Base-by-base conservation (phyloP, 92 coral and sea anemone species). In the Pocillopora meandrina region DNA sequence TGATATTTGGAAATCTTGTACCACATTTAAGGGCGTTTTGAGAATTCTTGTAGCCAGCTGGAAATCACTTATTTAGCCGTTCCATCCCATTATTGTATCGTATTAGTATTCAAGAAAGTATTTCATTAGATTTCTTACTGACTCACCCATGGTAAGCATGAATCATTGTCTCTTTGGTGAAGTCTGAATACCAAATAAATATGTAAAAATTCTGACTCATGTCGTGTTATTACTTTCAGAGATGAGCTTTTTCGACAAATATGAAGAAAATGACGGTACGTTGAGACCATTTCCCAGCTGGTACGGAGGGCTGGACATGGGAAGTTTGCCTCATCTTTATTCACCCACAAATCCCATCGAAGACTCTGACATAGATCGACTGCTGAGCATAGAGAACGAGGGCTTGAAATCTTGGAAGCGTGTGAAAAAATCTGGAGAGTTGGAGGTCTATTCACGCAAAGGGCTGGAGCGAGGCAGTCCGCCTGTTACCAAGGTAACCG, bases 381-480 rank as follows among this genome's bases (percentile, higher is more conserved):
- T 97, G 81, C 89, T 97, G 71, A 91, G 84, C 75, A 89, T 92
- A 90, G 99, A 97, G 78, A 79, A 84, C 66, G 98, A 95, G 62
- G 92, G 94, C 23, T 84, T 89, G 61, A 79, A 83, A 47, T 88
- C 90, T 11, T 97, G 99, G 99, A 93, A 93, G 56, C 83, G 90
- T 61, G 85, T 93, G 14, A 97, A 97, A 91, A 94, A 89, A 71
- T 83, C 95, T 59, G 87, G 94, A 66, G 99, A 94, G 84, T 82
- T 84, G 60, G 95, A 90, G 72, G 92, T 97, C 20, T 97, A 92
- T 95, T 85, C 88, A 56, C 82, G 95, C 57, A 93, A 89, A 66
- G 89, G 93, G 61, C 83, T 71, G 49, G 95, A 92, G 58, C 89
- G 93, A 1, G 92, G 91, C 84, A 85, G 72, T 19, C 94, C 97